phyloP scores from a whole-genome alignment of 2,113 vertebrate species.

The Ovis canadensis region DNA sequence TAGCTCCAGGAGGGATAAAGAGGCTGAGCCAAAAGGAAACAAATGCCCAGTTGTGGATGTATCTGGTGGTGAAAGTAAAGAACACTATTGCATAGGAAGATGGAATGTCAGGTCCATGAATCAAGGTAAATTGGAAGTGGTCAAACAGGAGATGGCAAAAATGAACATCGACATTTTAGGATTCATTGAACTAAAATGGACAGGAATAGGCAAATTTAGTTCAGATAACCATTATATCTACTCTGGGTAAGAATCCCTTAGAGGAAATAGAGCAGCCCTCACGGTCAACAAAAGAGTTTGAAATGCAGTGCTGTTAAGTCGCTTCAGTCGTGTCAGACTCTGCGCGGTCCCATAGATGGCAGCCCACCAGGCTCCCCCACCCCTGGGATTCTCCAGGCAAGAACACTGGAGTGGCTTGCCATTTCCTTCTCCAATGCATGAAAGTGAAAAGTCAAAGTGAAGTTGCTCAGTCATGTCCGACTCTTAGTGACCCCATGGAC shows the following conservation, averaged over 20 bases:
- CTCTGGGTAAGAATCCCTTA: neutral
- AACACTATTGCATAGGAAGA: neutral
- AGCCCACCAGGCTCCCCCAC: too few relatives aligned
- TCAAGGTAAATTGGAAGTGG: neutral
- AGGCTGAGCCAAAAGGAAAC: neutral
- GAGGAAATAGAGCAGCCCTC: neutral
- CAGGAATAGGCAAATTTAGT: neutral
- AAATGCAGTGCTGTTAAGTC: neutral
- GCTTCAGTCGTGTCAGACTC: accelerated
- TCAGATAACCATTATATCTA: neutral
- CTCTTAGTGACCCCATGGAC: too few relatives aligned
- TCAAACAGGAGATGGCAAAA: neutral
- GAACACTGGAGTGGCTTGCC: too few relatives aligned
- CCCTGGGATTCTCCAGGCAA: too few relatives aligned
- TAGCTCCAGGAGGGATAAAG: neutral
- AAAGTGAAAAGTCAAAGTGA: too few relatives aligned
- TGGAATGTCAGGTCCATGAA: neutral
- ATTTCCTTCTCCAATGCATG: too few relatives aligned
- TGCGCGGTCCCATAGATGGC: too few relatives aligned
- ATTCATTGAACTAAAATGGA: neutral
- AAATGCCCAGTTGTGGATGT: neutral
- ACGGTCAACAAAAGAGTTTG: neutral
- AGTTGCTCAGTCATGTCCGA: too few relatives aligned
- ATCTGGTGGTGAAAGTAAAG: neutral
- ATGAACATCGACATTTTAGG: neutral